A percentile compares a stretch with the other conserved stretches of the same genome.
Conservation (phyloP, 1,140 invertebrate species). For the Proales similis region DNA sequence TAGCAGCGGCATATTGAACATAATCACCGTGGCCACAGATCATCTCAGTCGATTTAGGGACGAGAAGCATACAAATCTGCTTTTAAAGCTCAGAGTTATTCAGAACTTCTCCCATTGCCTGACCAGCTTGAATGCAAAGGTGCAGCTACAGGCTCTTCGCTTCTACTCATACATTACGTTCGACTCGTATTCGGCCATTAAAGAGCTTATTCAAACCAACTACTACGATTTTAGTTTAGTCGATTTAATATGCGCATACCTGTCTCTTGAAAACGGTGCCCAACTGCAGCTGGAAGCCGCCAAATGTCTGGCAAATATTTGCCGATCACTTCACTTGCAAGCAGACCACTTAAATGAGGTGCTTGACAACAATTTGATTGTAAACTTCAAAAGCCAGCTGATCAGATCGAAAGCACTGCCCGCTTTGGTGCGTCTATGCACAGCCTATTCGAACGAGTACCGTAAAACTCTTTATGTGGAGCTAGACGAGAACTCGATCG, state of each 20-base stretch:
- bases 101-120: slow-evolving; percentile 5
- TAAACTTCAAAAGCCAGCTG: slow-evolving; percentile 31
- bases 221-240: slow-evolving; percentile 20
- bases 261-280: slow-evolving; percentile 15
- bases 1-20: slow-evolving; percentile 6
- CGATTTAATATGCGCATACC: slow-evolving; percentile 17
- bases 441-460: slow-evolving; percentile 11
- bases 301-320: slow-evolving; percentile 28
- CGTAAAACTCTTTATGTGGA: too few species aligned
- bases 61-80: too few species aligned
- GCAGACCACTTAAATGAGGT: slow-evolving; percentile 17
- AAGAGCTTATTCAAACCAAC: slow-evolving; percentile 5
- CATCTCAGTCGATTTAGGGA: too few species aligned
- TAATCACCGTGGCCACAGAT: slow-evolving; percentile 12
- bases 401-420: slow-evolving; percentile 31
- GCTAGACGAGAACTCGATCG: slow-evolving; percentile 14
- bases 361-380: too few species aligned
- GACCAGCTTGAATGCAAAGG: slow-evolving; percentile 1
- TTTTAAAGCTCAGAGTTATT: slow-evolving; percentile 20
- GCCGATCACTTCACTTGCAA: slow-evolving; percentile 13
- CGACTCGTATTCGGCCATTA: slow-evolving; percentile 7
- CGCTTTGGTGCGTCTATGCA: slow-evolving; percentile 17
- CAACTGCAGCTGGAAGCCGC: slow-evolving; percentile 18
- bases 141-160: slow-evolving; percentile 17
- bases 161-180: slow-evolving; percentile 22